phyloP scores from a whole-genome alignment of 2,113 vertebrate genomes.

The Pardalotus punctatus region DNA sequence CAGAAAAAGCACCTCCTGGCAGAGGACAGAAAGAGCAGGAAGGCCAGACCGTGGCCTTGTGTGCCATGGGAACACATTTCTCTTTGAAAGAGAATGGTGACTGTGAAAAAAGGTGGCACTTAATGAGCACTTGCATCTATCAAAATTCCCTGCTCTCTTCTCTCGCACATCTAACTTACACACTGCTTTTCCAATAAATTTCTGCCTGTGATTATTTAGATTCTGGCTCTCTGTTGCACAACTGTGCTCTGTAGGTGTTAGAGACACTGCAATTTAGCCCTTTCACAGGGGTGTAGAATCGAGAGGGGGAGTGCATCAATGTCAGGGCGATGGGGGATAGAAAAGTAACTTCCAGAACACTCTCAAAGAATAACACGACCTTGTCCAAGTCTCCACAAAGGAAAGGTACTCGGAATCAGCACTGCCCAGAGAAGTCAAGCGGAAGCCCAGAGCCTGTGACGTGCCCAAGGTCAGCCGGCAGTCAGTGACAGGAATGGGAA shows the following conservation, averaged over 20 bases:
- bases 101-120: neutral
- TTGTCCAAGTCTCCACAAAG: neutral
- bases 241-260: too few relatives aligned
- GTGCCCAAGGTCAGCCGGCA: neutral
- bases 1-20: neutral
- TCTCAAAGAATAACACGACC: neutral
- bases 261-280: neutral
- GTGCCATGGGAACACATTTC: neutral
- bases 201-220: neutral
- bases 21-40: neutral
- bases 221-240: neutral
- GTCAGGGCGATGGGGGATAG: neutral
- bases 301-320: neutral
- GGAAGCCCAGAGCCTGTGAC: neutral
- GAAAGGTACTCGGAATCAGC: neutral
- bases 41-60: neutral
- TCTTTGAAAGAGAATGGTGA: neutral
- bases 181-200: neutral
- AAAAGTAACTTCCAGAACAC: neutral
- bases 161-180: accelerated
- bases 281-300: neutral
- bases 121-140: accelerated
- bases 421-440: neutral
- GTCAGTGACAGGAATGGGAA: neutral
- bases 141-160: neutral